Evolutionary conservation across 2,113 vertebrate species (phyloP).

Genomic region (Rhinopomastus cyanomelas): DNA sequence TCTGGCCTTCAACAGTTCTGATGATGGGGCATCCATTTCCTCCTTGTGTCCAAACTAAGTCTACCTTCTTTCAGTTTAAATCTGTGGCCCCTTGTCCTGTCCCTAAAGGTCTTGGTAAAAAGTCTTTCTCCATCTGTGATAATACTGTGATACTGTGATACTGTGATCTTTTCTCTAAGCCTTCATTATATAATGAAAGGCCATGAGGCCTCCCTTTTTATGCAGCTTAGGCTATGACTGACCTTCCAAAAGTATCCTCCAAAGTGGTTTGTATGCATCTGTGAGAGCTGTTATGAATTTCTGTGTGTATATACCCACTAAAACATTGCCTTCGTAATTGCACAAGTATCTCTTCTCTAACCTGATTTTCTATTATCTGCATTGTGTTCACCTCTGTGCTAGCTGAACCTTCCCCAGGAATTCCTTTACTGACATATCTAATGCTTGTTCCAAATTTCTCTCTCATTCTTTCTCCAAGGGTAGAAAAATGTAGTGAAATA

Average conservation of each 20-base stretch:
- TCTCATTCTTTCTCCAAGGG: neutral
- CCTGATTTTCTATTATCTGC: neutral
- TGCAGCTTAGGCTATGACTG: neutral
- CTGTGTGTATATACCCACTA: neutral
- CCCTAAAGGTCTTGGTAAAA: neutral
- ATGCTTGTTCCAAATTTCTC: neutral
- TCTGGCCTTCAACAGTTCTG: neutral
- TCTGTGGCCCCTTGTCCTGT: neutral
- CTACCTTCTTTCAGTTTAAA: neutral
- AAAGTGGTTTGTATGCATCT: neutral
- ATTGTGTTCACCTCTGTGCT: neutral
- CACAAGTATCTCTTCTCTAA: neutral
- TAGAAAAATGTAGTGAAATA: neutral
- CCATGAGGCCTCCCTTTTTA: fast-evolving
- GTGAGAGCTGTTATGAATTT: neutral
- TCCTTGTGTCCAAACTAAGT: neutral
- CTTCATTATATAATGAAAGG: neutral
- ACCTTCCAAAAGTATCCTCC: neutral
- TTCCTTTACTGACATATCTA: neutral
- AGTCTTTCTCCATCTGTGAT: fast-evolving
- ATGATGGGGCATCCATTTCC: neutral
- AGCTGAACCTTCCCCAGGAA: neutral
- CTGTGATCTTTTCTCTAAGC: neutral
- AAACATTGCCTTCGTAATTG: neutral
- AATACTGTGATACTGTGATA: no score